phyloP scores from a whole-genome alignment of 2,888 invertebrate species.

The Lasioglossum leucozonium region DNA sequence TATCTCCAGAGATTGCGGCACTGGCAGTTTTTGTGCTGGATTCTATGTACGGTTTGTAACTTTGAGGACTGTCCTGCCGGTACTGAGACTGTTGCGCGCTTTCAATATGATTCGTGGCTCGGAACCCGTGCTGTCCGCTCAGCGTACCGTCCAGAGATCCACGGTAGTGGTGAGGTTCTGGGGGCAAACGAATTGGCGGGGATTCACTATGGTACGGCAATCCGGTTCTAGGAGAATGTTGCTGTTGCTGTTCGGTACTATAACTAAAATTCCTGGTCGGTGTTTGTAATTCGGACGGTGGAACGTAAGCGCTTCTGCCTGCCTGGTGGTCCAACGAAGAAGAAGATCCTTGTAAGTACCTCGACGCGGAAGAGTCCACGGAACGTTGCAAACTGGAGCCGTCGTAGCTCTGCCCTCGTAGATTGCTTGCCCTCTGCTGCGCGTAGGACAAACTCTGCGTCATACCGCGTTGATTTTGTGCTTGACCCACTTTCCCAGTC shows the following conservation, averaged over 20 bases:
- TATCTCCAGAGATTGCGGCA: slow-evolving; percentile 72
- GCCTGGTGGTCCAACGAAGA: slow-evolving; percentile 78
- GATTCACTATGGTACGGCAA: slow-evolving; percentile 79
- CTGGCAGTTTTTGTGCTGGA: slow-evolving; percentile 67
- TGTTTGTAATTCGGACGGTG: slow-evolving; percentile 82
- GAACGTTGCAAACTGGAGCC: slow-evolving; percentile 74
- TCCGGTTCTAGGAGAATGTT: slow-evolving; percentile 77
- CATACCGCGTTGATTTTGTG: slow-evolving; percentile 74
- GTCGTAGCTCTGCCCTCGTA: slow-evolving; percentile 80
- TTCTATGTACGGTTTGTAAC: slow-evolving; percentile 78
- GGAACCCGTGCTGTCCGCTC: slow-evolving; percentile 68
- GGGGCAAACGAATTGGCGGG: slow-evolving; percentile 75
- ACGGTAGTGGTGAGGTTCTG: slow-evolving; percentile 79
- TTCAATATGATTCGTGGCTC: slow-evolving; percentile 74
- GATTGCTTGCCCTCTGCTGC: slow-evolving; percentile 67
- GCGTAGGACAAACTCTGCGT: slow-evolving; percentile 70
- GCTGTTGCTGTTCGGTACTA: slow-evolving; percentile 73
- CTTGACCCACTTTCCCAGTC: slow-evolving; percentile 88
- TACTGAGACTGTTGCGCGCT: slow-evolving; percentile 70
- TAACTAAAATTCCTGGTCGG: slow-evolving; percentile 75
- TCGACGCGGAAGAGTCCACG: slow-evolving; percentile 62
- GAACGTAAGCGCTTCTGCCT: slow-evolving; percentile 81
- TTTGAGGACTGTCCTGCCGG: slow-evolving; percentile 75
- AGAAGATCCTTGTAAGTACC: slow-evolving; percentile 75
- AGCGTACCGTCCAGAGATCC: slow-evolving; percentile 69